Evolutionary conservation across 2,888 invertebrate genomes (phyloP).

Genomic region (Erynnis tages): DNA sequence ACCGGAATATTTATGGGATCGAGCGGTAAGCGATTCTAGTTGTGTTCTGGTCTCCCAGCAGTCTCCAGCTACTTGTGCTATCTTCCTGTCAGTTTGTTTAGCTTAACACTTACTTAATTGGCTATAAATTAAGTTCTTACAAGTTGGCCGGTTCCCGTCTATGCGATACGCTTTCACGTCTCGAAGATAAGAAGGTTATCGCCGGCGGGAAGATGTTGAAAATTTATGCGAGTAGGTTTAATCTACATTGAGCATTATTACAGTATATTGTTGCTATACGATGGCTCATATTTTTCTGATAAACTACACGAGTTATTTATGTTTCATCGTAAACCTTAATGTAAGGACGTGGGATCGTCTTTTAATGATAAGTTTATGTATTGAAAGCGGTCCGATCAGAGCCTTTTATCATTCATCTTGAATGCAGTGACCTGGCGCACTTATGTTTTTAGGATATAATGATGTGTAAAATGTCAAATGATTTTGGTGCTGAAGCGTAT

Average conservation of each 20-base stretch:
- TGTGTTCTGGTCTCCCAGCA: constrained; percentile 17
- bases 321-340: constrained; percentile 10
- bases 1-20: constrained; percentile 23
- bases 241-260: constrained; percentile 26
- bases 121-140: constrained; percentile 72
- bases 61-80: constrained; percentile 55
- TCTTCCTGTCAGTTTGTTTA: constrained; percentile 72
- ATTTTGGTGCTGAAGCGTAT: too few species aligned
- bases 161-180: constrained; percentile 55
- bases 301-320: constrained; percentile 17
- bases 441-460: too few species aligned
- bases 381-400: too few species aligned
- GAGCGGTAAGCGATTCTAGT: constrained; percentile 18
- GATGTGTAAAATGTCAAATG: too few species aligned
- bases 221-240: constrained; percentile 31
- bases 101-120: constrained; percentile 77
- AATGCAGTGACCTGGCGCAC: too few species aligned
- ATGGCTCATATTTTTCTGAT: constrained; percentile 24
- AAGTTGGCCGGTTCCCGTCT: constrained; percentile 62
- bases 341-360: background rate
- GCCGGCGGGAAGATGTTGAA: constrained; percentile 40
- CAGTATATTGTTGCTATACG: constrained; percentile 18
- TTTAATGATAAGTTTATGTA: background rate
- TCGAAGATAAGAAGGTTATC: constrained; percentile 54
- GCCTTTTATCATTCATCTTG: too few species aligned